These are phyloP conservation scores for Enteromius viviparus DNA, from an alignment of 2,797 vertebrate species.

Conservation along the genomic window DNA sequence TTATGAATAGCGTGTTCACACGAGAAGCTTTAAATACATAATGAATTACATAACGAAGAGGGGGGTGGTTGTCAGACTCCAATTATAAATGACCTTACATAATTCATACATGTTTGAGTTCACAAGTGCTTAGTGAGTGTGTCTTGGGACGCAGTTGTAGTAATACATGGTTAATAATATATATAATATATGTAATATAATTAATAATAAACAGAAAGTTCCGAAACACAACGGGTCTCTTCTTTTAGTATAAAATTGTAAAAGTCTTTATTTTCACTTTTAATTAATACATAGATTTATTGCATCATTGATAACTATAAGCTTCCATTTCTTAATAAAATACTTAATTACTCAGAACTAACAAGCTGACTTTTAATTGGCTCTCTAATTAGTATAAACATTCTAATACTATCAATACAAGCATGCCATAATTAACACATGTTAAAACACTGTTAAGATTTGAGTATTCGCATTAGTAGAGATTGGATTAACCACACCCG, in stretches of 20 bases:
- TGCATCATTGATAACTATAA: not conserved
- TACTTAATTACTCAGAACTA: not conserved
- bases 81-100: not conserved
- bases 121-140: not conserved
- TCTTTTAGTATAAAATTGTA: not conserved
- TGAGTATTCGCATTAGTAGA: not conserved
- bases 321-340: not conserved
- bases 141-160: not conserved
- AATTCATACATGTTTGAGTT: not conserved
- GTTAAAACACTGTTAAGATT: not conserved
- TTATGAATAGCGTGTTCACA: no score
- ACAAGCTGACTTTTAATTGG: not conserved
- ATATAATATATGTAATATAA: no score
- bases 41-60: no score
- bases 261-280: not conserved
- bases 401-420: not conserved
- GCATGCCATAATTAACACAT: not conserved
- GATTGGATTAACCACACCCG: constrained; percentile 29
- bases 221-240: not conserved
- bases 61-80: no score
- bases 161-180: not conserved
- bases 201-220: no score
- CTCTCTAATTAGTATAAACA: not conserved
- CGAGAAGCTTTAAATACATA: no score
- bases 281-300: not conserved